phyloP scores from a whole-genome alignment of 2,797 vertebrate species.

The Ptychadena robeensis region DNA sequence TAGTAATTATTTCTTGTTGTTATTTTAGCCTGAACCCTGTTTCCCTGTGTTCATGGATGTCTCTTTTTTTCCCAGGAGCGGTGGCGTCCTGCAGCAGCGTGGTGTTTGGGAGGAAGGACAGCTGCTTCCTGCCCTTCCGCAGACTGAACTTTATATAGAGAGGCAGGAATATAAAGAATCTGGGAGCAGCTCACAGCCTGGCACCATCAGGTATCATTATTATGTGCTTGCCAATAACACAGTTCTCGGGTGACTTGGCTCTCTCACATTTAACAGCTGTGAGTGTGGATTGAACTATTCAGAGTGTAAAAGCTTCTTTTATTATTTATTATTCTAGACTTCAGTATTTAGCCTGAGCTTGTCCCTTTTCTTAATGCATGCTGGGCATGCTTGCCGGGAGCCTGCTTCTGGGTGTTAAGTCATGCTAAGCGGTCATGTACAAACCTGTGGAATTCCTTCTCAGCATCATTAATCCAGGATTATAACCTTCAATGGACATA shows the following conservation, averaged over 20 bases:
- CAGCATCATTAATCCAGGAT: slow-evolving; percentile 33
- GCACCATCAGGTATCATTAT: slow-evolving; percentile 58
- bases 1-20: neutral
- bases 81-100: slow-evolving; percentile 14
- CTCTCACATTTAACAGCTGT: slow-evolving; percentile 35
- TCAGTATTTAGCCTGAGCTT: slow-evolving; percentile 17
- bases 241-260: slow-evolving; percentile 10
- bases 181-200: slow-evolving; percentile 43
- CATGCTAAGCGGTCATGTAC: slow-evolving; percentile 34
- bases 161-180: slow-evolving; percentile 54
- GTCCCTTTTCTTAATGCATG: slow-evolving; percentile 13
- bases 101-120: slow-evolving; percentile 47
- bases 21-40: slow-evolving; percentile 10
- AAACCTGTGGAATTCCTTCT: slow-evolving; percentile 43
- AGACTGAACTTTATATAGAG: slow-evolving; percentile 57
- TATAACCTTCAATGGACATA: neutral
- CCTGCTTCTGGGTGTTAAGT: slow-evolving; percentile 24
- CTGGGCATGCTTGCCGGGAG: slow-evolving; percentile 5
- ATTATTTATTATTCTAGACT: slow-evolving; percentile 16
- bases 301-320: slow-evolving; percentile 20
- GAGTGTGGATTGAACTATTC: slow-evolving; percentile 33
- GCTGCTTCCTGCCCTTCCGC: slow-evolving; percentile 57
- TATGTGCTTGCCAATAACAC: slow-evolving; percentile 18
- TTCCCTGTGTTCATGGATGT: slow-evolving; percentile 29
- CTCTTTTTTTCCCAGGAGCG: slow-evolving; percentile 21